Evolutionary conservation across 2,797 vertebrate species (phyloP).

Genomic region (Perodicticus potto): DNA sequence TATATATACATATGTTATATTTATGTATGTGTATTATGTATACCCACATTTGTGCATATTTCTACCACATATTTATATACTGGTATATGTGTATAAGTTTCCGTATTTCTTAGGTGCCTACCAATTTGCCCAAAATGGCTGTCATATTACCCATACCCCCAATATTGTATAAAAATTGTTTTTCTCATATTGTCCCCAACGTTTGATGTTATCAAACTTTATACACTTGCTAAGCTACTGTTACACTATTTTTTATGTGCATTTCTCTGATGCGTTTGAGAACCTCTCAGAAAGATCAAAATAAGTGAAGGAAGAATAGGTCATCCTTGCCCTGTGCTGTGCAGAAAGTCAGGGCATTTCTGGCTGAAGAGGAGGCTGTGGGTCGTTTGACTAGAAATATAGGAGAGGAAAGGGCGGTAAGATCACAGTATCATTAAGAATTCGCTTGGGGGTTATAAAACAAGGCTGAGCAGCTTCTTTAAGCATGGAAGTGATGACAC

Average conservation of each 20-base stretch:
- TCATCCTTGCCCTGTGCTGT: not conserved
- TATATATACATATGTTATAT: not conserved
- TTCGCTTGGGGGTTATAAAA: not conserved
- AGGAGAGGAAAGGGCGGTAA: not conserved
- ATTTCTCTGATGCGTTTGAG: not conserved
- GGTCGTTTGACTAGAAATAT: not conserved
- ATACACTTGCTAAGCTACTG: not conserved
- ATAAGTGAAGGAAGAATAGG: not conserved
- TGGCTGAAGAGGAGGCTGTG: not conserved
- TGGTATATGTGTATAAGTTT: not conserved
- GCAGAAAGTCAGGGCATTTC: not conserved
- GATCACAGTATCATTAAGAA: not conserved
- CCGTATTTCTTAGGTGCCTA: not conserved
- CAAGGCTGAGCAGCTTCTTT: not conserved
- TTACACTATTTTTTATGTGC: not conserved
- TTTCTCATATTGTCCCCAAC: not conserved
- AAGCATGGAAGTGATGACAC: constrained; percentile 37
- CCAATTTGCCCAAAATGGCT: not conserved
- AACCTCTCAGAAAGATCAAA: not conserved
- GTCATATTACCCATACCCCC: not conserved
- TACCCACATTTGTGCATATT: not conserved
- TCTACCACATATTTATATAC: not conserved
- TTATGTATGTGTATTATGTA: not conserved
- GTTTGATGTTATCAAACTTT: not conserved
- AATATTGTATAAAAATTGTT: not conserved